phyloP scores from a whole-genome alignment of 2,797 vertebrate species.

The Phaenicophaeus curvirostris region DNA sequence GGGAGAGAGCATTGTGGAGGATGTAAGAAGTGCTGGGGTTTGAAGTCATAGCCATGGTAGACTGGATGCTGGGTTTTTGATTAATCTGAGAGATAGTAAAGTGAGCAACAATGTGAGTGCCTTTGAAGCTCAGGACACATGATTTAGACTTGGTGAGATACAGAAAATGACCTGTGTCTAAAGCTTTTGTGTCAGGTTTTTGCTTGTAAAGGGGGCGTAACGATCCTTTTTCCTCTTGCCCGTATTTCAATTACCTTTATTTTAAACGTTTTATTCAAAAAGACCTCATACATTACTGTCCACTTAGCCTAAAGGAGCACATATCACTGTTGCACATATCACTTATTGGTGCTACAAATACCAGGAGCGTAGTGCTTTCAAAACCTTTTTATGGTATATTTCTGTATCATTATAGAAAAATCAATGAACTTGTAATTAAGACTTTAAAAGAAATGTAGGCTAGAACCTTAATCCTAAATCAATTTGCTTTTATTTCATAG shows the following conservation, averaged over 20 bases:
- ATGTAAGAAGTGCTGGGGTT: neutral
- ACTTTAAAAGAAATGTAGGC: conserved; percentile 11
- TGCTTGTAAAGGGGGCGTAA: neutral
- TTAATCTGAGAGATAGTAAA: neutral
- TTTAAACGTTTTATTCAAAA: neutral
- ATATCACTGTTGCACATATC: neutral
- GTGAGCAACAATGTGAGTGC: neutral
- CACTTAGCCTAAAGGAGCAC: neutral
- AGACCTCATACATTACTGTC: neutral
- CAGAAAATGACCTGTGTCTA: neutral
- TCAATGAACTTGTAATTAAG: conserved; percentile 36
- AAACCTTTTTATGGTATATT: neutral
- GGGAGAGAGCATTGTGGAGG: neutral
- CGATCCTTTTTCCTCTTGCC: neutral
- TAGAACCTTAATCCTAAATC: conserved; percentile 23
- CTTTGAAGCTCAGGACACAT: neutral
- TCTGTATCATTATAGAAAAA: neutral
- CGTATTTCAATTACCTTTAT: neutral
- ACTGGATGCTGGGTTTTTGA: neutral
- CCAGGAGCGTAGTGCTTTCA: neutral
- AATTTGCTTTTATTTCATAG: conserved; percentile 33
- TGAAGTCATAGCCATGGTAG: neutral
- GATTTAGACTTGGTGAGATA: neutral
- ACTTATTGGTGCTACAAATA: neutral
- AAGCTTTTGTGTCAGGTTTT: neutral